Evolutionary conservation across 2,113 vertebrate genomes (phyloP).

Genomic region (Anser brachyrhynchus): DNA sequence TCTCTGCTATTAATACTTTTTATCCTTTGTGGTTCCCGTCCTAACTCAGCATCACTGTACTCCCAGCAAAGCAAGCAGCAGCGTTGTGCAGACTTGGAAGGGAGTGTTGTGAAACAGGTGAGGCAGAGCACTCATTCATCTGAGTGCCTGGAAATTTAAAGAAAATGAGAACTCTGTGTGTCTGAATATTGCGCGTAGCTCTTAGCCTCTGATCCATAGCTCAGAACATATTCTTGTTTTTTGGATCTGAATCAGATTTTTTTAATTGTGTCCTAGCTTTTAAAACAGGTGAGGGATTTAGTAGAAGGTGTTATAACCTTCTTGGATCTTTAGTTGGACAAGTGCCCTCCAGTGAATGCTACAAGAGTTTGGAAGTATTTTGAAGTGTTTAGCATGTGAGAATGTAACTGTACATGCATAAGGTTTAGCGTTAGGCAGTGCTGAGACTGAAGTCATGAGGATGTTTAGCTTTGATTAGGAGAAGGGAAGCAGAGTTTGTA

Average conservation of each 20-base stretch:
- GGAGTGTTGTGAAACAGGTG: background rate
- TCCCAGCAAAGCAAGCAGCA: background rate
- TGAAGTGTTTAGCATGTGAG: background rate
- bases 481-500: background rate
- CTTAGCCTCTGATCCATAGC: background rate
- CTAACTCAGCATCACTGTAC: fast-evolving
- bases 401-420: background rate
- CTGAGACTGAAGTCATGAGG: slow-evolving; percentile 16
- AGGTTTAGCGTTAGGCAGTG: background rate
- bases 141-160: slow-evolving; percentile 9
- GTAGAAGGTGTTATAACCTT: background rate
- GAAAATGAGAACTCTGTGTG: background rate
- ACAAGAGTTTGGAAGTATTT: background rate
- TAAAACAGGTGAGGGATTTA: background rate
- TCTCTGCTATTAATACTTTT: background rate
- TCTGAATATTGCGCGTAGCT: background rate
- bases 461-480: slow-evolving; percentile 41
- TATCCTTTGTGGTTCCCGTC: background rate
- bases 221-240: background rate
- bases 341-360: background rate
- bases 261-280: background rate
- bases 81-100: background rate
- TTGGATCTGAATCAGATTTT: background rate
- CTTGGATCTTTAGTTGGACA: background rate
- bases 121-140: slow-evolving; percentile 30